A percentile compares a stretch with the other conserved stretches of the same genome.
Conservation (phyloP, 1,140 invertebrate species). For the Asobara japonica region DNA sequence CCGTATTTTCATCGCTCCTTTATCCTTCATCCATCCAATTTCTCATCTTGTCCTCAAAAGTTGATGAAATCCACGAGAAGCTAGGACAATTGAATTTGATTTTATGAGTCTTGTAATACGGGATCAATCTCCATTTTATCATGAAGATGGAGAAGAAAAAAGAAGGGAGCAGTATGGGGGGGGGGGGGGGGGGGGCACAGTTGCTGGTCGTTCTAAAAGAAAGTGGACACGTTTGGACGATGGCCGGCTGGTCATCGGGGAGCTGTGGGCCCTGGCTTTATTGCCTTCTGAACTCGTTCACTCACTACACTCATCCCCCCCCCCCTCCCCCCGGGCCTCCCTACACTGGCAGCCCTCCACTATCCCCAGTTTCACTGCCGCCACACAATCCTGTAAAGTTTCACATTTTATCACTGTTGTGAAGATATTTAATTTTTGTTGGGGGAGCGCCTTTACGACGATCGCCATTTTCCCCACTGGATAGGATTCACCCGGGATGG, state of each 20-base stretch:
- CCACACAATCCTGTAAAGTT: conserved; percentile 50
- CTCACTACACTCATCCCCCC: neutral
- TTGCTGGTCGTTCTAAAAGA: neutral
- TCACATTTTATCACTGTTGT: conserved; percentile 55
- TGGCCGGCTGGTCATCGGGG: conserved; percentile 33
- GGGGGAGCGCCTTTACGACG: conserved; percentile 46
- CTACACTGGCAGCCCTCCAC: neutral
- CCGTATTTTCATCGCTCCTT: conserved; percentile 16
- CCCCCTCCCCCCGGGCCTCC: neutral
- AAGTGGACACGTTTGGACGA: conserved; percentile 12
- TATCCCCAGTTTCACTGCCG: conserved; percentile 17
- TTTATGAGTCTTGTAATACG: neutral
- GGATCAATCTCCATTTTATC: neutral
- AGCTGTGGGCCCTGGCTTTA: conserved; percentile 35
- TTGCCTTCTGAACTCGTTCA: conserved; percentile 32
- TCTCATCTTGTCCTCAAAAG: neutral
- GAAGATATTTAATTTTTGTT: conserved; percentile 60
- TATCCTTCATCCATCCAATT: neutral
- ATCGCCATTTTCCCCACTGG: conserved; percentile 37
- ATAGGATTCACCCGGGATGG: neutral
- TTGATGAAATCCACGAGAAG: neutral
- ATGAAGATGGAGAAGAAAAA: neutral
- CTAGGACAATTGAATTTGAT: neutral
- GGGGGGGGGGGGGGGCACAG: neutral
- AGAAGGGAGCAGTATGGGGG: neutral